These are phyloP conservation scores for Ceratina calcarata DNA, from an alignment of 1,140 invertebrate genomes.

Conservation along the genomic window DNA sequence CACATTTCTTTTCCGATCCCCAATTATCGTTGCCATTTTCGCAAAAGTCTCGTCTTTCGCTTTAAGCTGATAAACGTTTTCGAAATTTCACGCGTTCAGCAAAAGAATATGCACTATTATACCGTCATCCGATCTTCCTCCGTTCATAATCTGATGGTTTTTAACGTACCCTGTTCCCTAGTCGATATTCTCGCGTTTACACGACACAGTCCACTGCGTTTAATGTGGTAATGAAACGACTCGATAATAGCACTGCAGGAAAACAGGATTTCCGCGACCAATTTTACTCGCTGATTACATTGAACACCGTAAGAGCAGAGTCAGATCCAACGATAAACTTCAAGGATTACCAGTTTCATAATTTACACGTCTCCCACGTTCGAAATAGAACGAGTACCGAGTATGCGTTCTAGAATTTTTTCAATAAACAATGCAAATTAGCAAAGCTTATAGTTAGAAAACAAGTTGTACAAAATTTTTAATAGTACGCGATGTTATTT, in stretches of 20 bases:
- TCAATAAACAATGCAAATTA: not conserved
- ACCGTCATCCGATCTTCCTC: not conserved
- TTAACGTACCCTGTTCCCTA: not conserved
- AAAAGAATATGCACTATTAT: constrained; percentile 6
- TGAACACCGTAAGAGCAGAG: not conserved
- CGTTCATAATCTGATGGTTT: not conserved
- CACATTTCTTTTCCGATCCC: constrained; percentile 67
- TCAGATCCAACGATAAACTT: not conserved
- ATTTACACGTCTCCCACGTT: not conserved
- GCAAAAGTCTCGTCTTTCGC: not conserved
- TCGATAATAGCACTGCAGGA: not conserved
- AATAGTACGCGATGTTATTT: no score
- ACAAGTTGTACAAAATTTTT: not conserved
- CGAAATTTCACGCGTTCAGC: constrained; percentile 15
- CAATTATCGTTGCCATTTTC: constrained; percentile 69
- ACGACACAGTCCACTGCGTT: not conserved
- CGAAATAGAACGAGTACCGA: not conserved
- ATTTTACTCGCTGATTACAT: no score
- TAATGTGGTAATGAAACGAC: not conserved
- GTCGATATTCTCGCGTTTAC: not conserved
- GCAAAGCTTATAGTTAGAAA: not conserved
- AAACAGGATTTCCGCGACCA: not conserved
- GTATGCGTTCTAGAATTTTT: not conserved
- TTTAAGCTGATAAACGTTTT: not conserved
- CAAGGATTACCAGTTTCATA: constrained; percentile 6